A percentile compares a stretch with the other conserved stretches of the same genome.
phyloP scores from a whole-genome alignment of 2,888 invertebrate genomes.

The Rugalucina vietnamica region DNA sequence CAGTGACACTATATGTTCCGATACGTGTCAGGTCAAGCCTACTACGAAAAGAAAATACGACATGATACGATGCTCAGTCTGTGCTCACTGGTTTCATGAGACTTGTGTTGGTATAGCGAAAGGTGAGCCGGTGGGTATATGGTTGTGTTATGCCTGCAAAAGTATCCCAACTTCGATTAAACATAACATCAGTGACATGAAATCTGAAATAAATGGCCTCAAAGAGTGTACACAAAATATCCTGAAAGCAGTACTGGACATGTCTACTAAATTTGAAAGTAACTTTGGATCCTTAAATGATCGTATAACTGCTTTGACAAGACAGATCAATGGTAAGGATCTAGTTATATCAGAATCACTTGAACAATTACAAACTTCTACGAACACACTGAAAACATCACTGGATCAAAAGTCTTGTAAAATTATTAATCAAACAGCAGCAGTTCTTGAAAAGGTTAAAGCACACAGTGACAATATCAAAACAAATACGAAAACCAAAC shows the following conservation, averaged over 20 bases:
- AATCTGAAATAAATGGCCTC: neutral
- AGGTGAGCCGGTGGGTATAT: neutral
- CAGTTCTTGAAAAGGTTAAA: neutral
- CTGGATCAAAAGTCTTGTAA: neutral
- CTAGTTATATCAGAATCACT: neutral
- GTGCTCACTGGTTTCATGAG: neutral
- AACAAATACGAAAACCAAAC: neutral
- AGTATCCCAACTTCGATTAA: neutral
- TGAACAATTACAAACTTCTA: neutral
- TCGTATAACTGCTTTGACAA: neutral
- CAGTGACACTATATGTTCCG: neutral
- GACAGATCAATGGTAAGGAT: neutral
- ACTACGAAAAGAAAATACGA: neutral
- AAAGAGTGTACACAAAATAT: neutral
- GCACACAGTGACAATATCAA: neutral
- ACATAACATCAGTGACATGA: constrained; percentile 1
- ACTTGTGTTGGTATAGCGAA: neutral
- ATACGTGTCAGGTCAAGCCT: neutral
- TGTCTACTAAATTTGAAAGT: neutral
- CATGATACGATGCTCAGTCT: neutral
- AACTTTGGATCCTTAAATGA: neutral
- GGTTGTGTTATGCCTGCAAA: neutral
- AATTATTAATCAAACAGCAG: neutral
- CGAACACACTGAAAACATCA: neutral
- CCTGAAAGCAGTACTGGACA: neutral